Conservation (phyloP, 2,113 vertebrate species). For the Colaptes auratus region DNA sequence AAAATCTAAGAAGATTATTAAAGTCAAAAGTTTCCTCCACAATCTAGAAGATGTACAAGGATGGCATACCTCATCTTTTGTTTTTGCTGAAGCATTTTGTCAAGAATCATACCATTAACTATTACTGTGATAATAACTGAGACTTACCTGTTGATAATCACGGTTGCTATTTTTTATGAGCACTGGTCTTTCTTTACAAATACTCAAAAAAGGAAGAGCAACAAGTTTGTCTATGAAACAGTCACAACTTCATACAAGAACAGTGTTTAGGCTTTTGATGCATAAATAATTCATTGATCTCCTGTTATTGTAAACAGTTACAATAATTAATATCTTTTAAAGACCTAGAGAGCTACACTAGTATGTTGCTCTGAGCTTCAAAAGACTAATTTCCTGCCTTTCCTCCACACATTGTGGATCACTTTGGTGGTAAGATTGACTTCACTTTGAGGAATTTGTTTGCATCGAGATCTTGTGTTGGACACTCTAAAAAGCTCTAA, state of each 20-base stretch:
- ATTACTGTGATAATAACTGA: too few relatives aligned
- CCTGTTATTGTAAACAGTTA: too few relatives aligned
- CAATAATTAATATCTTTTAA: too few relatives aligned
- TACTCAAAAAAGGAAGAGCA: background rate
- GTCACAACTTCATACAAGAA: too few relatives aligned
- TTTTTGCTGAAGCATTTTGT: too few relatives aligned
- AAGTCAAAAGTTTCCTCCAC: background rate
- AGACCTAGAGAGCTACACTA: background rate
- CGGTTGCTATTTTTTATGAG: too few relatives aligned
- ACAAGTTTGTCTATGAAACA: too few relatives aligned
- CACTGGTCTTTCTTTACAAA: too few relatives aligned
- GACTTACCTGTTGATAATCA: too few relatives aligned
- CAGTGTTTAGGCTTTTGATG: too few relatives aligned
- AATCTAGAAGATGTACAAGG: background rate
- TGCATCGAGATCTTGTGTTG: background rate
- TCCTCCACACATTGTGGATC: background rate
- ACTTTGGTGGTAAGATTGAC: background rate
- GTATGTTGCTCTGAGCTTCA: background rate
- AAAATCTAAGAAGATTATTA: background rate
- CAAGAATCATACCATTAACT: too few relatives aligned
- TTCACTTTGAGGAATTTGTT: background rate
- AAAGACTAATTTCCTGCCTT: background rate
- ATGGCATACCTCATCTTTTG: background rate
- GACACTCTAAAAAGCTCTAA: background rate
- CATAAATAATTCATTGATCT: too few relatives aligned